A percentile compares a stretch with the other conserved stretches of the same genome.
phyloP scores from a whole-genome alignment of 2,888 invertebrate genomes.

The Epiperipatus broadwayi region DNA sequence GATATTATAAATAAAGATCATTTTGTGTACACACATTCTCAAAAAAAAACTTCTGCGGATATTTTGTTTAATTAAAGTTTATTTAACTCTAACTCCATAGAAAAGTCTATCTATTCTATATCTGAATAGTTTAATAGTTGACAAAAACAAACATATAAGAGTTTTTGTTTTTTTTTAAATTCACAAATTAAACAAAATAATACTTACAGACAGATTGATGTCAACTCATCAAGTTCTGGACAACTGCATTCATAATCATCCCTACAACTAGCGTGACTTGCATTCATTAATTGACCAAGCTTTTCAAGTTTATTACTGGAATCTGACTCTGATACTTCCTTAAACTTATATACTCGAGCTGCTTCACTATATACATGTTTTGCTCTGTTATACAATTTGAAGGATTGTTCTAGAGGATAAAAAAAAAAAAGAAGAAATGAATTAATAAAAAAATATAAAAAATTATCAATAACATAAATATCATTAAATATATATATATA shows the following conservation, averaged over 20 bases:
- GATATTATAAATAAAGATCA: too few species aligned
- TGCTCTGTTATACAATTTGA: slow-evolving; percentile 62
- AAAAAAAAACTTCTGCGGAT: too few species aligned
- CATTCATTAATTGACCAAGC: slow-evolving; percentile 64
- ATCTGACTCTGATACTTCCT: slow-evolving; percentile 38
- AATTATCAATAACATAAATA: slow-evolving; percentile 4
- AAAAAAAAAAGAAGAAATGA: slow-evolving; percentile 21
- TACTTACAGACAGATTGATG: slow-evolving; percentile 44
- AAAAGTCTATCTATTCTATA: too few species aligned
- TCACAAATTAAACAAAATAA: too few species aligned
- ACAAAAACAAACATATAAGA: slow-evolving; percentile 11
- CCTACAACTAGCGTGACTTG: slow-evolving; percentile 67
- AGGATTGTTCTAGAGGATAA: slow-evolving; percentile 31
- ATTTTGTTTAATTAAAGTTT: too few species aligned
- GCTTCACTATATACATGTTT: slow-evolving; percentile 70
- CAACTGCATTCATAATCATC: slow-evolving; percentile 83
- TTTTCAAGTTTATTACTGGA: slow-evolving; percentile 29
- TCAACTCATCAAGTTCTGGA: slow-evolving; percentile 59
- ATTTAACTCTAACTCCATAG: too few species aligned
- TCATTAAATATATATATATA: neutral
- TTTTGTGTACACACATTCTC: too few species aligned
- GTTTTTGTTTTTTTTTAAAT: slow-evolving; percentile 10
- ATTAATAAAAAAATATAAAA: slow-evolving; percentile 7
- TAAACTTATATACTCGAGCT: slow-evolving; percentile 56
- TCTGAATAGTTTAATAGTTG: slow-evolving; percentile 19